Base-by-base conservation (phyloP, 2,888 invertebrate species). In the Tachystola acroxantha region DNA sequence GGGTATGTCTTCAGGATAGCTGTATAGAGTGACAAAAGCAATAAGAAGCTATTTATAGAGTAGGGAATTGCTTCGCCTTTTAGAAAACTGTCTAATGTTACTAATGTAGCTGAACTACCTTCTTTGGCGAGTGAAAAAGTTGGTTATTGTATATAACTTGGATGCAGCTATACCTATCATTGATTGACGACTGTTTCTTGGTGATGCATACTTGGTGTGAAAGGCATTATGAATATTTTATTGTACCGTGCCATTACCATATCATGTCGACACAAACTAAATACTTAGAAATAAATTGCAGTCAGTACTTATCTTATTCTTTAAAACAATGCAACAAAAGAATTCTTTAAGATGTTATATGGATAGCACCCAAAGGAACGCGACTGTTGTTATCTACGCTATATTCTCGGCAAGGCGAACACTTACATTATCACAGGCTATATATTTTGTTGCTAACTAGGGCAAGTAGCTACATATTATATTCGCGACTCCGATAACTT, bases 401-500 rank as follows among this genome's bases (percentile, higher is more conserved):
- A 28, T 9, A 14, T 13, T 28, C 28, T 9, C 10, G 13, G 2
- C 3, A 9, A 28, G 13, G 2, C 3, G 13, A 28, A 28, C n/a
- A 28, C 5, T 27, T 7, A 10, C 24, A 9, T 4, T 24, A 24
- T 24, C 3, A 24, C 6, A n/a, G 24, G n/a, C 24, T 24, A n/a
- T 24, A 16, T 3, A 4, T 30, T 19, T 30, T 19, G 29, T 29
- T 9, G 5, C 9, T 9, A 13, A 14, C 13, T 13, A 10, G 29
- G 29, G 5, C 29, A 29, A 11, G 29, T 14, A 30, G 10, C 10
- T 43, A 45, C 48, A 51, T 53, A 58, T 53, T 54, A 10, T 30
- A 50, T 50, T 58, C 50, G 46, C 61, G 57, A 56, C 55, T 48
- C 53, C 45, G 68, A 71, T 69, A 73, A 68, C 57, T 68, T 73